These are phyloP conservation scores for Drosophila phalerata DNA, from an alignment of 2,888 invertebrate species.

Conservation along the genomic window DNA sequence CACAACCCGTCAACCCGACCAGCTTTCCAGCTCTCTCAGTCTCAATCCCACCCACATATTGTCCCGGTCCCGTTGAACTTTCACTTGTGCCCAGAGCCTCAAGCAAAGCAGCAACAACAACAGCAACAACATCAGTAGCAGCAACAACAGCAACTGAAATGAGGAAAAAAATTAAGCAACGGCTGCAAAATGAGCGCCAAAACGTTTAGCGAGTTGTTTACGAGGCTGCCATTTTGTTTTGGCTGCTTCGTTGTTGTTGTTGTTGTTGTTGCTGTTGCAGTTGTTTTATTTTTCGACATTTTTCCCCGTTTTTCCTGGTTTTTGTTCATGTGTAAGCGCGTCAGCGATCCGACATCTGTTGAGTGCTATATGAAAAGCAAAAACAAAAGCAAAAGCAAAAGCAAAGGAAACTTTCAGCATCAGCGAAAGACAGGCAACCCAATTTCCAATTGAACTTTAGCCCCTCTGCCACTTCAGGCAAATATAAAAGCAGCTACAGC, in stretches of 20 bases:
- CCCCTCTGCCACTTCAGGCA: conserved; percentile 5
- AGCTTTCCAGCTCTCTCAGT: background rate
- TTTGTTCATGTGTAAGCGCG: conserved; percentile 36
- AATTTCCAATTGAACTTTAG: conserved; percentile 57
- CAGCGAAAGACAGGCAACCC: conserved; percentile 29
- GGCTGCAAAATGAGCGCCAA: conserved; percentile 77
- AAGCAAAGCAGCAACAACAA: conserved; percentile 44
- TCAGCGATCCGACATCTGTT: conserved; percentile 59
- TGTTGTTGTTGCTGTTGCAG: background rate
- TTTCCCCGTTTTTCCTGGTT: conserved; percentile 10
- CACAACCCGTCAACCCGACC: conserved; percentile 9
- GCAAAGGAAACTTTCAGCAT: conserved; percentile 40
- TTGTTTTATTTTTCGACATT: conserved; percentile 3
- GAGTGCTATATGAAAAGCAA: conserved; percentile 48
- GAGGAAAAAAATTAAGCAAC: conserved; percentile 69
- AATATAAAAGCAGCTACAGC: conserved; percentile 28
- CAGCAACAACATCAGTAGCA: conserved; percentile 1
- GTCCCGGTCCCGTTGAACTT: conserved; percentile 61
- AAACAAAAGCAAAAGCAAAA: conserved; percentile 9
- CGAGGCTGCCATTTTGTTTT: conserved; percentile 68
- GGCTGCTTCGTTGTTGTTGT: conserved; percentile 14
- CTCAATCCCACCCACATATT: conserved; percentile 48
- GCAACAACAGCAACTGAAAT: conserved; percentile 22
- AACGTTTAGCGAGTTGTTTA: conserved; percentile 79
- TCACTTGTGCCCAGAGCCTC: conserved; percentile 68